A percentile compares a stretch with the other conserved stretches of the same genome.
These are phyloP conservation scores for Spilogale gracilis DNA, from an alignment of 2,113 vertebrate species.

Conservation along the genomic window DNA sequence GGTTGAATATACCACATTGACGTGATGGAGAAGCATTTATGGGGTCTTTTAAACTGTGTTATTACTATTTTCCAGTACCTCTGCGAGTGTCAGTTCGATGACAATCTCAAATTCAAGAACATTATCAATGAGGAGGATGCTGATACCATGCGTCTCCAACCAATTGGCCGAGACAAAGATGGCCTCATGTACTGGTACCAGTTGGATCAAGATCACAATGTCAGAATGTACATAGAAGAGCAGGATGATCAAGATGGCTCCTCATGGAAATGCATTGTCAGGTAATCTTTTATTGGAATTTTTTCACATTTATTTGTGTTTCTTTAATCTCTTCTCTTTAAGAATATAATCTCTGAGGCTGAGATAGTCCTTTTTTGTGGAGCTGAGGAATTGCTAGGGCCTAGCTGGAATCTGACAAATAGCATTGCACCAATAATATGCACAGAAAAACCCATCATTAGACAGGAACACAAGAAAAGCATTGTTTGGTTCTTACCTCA, in stretches of 20 bases:
- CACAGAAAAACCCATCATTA: neutral
- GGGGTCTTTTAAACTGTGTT: conserved; percentile 32
- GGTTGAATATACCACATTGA: conserved; percentile 11
- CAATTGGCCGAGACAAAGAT: conserved; percentile 95
- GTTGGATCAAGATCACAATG: conserved; percentile 97
- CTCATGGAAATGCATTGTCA: conserved; percentile 98
- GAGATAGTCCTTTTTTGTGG: neutral
- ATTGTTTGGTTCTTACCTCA: neutral
- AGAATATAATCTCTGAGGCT: neutral
- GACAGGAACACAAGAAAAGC: neutral
- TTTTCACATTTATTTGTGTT: neutral
- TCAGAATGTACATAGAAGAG: conserved; percentile 98
- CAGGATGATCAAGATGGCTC: conserved; percentile 98
- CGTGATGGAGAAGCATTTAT: conserved; percentile 12
- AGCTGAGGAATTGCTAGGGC: neutral
- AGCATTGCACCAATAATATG: neutral
- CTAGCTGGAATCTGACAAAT: neutral
- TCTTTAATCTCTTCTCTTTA: neutral
- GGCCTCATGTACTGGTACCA: conserved; percentile 99
- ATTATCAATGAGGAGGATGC: conserved; percentile 97
- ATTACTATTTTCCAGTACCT: conserved; percentile 91
- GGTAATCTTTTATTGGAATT: conserved; percentile 86
- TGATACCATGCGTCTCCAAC: conserved; percentile 96
- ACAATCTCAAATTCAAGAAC: conserved; percentile 98
- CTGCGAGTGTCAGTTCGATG: conserved; percentile 99